Conservation (phyloP, 2,113 vertebrate genomes). For the Callionymus lyra region DNA sequence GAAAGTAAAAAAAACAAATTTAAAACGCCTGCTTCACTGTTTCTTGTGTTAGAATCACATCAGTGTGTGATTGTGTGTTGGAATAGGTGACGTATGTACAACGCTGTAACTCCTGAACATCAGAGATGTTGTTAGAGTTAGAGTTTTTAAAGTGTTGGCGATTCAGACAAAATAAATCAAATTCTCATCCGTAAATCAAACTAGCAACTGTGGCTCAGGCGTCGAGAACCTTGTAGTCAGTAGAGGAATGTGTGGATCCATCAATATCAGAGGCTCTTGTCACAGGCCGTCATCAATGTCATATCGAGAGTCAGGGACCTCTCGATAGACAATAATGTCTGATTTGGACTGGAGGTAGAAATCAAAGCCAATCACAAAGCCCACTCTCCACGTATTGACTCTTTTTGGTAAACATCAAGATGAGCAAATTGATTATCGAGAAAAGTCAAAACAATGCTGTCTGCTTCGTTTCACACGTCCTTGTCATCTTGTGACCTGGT, state of each 20-base stretch:
- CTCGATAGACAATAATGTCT: conserved; percentile 55
- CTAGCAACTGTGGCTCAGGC: too few relatives aligned
- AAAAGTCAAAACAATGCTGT: conserved; percentile 54
- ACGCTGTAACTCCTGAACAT: too few relatives aligned
- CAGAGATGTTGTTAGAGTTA: too few relatives aligned
- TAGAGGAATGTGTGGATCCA: conserved; percentile 12
- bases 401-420: conserved; percentile 72
- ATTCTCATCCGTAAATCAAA: too few relatives aligned
- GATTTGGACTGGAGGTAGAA: conserved; percentile 64
- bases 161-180: too few relatives aligned
- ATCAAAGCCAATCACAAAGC: conserved; percentile 73
- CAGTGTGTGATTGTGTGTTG: too few relatives aligned
- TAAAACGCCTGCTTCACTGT: too few relatives aligned
- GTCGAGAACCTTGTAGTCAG: too few relatives aligned
- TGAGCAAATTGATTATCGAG: conserved; percentile 69
- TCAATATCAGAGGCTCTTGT: conserved; percentile 10
- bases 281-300: conserved; percentile 54
- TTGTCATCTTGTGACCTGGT: conserved; percentile 46
- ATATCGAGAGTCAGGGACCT: conserved; percentile 34
- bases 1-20: too few relatives aligned
- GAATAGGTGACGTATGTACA: too few relatives aligned
- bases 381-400: conserved; percentile 63
- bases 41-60: too few relatives aligned
- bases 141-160: too few relatives aligned
- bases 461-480: conserved; percentile 45